Conservation (phyloP, 2,888 invertebrate species). For the Andrena haemorrhoa region DNA sequence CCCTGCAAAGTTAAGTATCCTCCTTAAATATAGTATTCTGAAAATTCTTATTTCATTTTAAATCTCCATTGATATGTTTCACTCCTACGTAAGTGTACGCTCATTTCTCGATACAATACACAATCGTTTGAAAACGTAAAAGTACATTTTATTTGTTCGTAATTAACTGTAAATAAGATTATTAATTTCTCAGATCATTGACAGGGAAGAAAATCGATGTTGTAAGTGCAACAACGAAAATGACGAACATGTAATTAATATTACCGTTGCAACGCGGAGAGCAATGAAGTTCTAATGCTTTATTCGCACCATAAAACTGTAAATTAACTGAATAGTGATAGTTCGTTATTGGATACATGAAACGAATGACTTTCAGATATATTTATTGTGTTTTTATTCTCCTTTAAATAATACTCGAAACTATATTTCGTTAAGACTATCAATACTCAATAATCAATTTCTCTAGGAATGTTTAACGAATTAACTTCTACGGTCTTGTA, state of each 20-base stretch:
- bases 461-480: not conserved
- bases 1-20: conserved; percentile 4
- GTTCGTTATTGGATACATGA: not conserved
- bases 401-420: conserved; percentile 4
- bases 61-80: conserved; percentile 38
- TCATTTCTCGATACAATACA: not conserved
- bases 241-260: conserved; percentile 4
- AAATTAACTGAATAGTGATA: conserved; percentile 13
- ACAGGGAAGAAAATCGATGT: not conserved
- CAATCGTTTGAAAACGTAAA: not conserved
- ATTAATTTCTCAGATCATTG: not conserved
- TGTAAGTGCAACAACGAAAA: not conserved
- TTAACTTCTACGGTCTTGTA: not conserved
- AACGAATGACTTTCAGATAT: conserved; percentile 7
- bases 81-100: conserved; percentile 13
- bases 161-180: conserved; percentile 5
- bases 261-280: conserved; percentile 13
- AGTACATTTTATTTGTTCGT: conserved; percentile 11
- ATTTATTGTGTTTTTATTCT: conserved; percentile 3
- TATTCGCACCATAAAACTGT: not conserved
- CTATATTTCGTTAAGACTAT: not conserved
- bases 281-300: not conserved
- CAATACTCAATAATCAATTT: conserved; percentile 1
- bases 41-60: conserved; percentile 10
- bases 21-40: not conserved